These are phyloP conservation scores for Volucella inflata DNA, from an alignment of 2,888 invertebrate species.

Conservation along the genomic window DNA sequence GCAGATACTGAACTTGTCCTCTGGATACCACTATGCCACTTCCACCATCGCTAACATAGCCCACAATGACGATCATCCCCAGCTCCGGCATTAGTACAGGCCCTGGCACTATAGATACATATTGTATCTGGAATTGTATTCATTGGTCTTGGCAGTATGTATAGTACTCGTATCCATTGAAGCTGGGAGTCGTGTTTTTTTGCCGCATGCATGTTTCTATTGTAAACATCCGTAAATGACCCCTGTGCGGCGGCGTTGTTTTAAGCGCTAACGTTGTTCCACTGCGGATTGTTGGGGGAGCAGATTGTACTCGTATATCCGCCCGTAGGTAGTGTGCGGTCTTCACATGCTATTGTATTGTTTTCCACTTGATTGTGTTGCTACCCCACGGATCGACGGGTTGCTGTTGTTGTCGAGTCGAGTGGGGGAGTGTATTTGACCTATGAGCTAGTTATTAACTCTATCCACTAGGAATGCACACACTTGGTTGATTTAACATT, in stretches of 20 bases:
- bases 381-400: slow-evolving; percentile 24
- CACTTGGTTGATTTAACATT: slow-evolving; percentile 10
- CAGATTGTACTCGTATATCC: not conserved
- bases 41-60: too few relatives aligned
- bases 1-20: slow-evolving; percentile 77
- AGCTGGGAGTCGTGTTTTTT: slow-evolving; percentile 45
- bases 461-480: slow-evolving; percentile 34
- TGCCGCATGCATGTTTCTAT: slow-evolving; percentile 74
- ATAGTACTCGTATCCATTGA: slow-evolving; percentile 39
- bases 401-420: not conserved
- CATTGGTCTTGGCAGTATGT: slow-evolving; percentile 59
- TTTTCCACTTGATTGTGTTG: slow-evolving; percentile 81
- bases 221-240: slow-evolving; percentile 74
- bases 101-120: slow-evolving; percentile 64
- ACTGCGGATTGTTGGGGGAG: not conserved
- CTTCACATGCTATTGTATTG: slow-evolving; percentile 80
- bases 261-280: slow-evolving; percentile 43
- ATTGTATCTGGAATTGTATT: slow-evolving; percentile 70
- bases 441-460: slow-evolving; percentile 66
- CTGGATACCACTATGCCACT: slow-evolving; percentile 11
- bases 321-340: slow-evolving; percentile 35
- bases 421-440: slow-evolving; percentile 62
- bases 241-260: slow-evolving; percentile 67
- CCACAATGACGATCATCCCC: not conserved
- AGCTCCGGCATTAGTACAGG: not conserved